Evolutionary conservation across 2,113 vertebrate genomes (phyloP), one percentile per base, ranked within the genome.

Genomic region (Mugil cephalus): DNA sequence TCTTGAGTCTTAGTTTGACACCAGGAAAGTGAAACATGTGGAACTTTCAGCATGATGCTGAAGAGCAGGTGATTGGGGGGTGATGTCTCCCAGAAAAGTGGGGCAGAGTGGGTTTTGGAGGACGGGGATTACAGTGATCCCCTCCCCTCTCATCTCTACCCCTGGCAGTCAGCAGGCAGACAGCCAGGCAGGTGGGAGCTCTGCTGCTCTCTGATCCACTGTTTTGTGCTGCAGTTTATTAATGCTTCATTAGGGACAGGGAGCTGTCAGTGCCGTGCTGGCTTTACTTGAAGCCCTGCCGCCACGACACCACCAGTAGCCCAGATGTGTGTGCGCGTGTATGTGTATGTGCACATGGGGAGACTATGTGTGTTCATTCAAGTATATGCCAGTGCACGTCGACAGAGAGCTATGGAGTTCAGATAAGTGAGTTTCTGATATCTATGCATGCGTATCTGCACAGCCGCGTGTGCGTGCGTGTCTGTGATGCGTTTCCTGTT

Each of bases 161-260:
- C 19, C 62, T 53, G 73, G 79, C 81, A 79, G 69, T 4, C 54
- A 77, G 77, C 73, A 80, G 79, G 66, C 73, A 87, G 74, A 56
- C 61, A 77, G 62, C 74, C 75, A 78, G 80, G 84, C 52, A 42
- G 77, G 24, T 30, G 24, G 77, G 61, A 67, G 73, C 72, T 77
- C 63, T 58, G 71, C 80, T 74, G 77, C 72, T 70, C 82, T 82
- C 81, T 89, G 87, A 88, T 89, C 81, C 84, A 82, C 81, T 88
- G 69, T 87, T 91, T 88, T 79, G 77, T 65, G 74, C 77, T 82
- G 75, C 71, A 69, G 72, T 91, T 88, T 91, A 90, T 92, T 90
- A 94, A 91, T 86, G 89, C 91, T 85, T 92, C 88, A 92, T 91
- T 91, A 85, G 77, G 78, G 84, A 75, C 66, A 43, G 68, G n/a